These are phyloP conservation scores for Heliconius sara DNA, from an alignment of 2,888 invertebrate genomes.

Conservation along the genomic window DNA sequence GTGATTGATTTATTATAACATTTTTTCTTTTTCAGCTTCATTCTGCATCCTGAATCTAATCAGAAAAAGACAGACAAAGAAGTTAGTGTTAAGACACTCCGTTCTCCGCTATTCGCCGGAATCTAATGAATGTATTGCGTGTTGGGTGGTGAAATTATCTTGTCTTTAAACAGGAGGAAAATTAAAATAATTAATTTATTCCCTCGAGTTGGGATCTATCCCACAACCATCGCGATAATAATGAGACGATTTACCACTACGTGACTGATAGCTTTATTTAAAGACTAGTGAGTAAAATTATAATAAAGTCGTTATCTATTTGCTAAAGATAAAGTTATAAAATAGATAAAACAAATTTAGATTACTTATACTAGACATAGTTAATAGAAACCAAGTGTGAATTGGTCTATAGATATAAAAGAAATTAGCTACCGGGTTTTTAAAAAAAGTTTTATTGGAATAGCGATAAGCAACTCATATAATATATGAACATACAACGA, in stretches of 20 bases:
- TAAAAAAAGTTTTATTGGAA: not conserved
- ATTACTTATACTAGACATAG: not conserved
- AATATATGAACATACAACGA: not conserved
- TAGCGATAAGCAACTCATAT: not conserved
- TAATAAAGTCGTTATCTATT: not conserved
- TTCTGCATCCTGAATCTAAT: not conserved
- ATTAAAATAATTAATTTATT: not conserved
- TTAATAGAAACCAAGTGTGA: not conserved
- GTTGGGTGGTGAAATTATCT: not conserved
- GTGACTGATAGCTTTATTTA: not conserved
- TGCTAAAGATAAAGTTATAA: not conserved
- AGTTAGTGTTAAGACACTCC: not conserved
- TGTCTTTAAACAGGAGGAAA: not conserved
- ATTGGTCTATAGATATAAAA: constrained; percentile 7
- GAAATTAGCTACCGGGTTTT: not conserved
- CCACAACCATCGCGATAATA: not conserved
- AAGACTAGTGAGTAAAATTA: not conserved
- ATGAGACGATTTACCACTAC: not conserved
- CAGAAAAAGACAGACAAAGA: not conserved
- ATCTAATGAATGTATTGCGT: not conserved
- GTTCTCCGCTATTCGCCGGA: not conserved
- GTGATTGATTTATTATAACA: not conserved
- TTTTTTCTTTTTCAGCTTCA: not conserved
- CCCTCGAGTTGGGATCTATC: not conserved
- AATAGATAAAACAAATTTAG: constrained; percentile 11